Evolutionary conservation across 2,888 invertebrate species (phyloP).

Genomic region (Nephrotoma guestfalica): DNA sequence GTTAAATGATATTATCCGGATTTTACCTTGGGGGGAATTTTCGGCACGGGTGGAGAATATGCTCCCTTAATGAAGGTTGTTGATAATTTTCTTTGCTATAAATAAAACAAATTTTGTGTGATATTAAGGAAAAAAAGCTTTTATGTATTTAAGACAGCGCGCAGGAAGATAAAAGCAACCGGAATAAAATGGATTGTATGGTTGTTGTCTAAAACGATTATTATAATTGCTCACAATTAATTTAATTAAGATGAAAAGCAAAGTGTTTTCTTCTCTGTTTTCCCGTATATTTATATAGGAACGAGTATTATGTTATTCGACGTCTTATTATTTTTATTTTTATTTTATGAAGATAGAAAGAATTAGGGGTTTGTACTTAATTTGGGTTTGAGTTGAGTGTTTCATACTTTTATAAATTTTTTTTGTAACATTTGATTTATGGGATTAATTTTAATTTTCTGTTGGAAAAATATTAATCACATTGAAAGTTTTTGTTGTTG

Average conservation of each 20-base stretch:
- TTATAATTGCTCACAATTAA: slow-evolving; percentile 1
- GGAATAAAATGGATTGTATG: background rate
- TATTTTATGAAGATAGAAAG: background rate
- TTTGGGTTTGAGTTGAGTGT: background rate
- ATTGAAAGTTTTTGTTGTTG: background rate
- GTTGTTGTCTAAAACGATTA: slow-evolving; percentile 5
- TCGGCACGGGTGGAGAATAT: background rate
- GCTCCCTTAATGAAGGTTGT: background rate
- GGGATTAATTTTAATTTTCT: background rate
- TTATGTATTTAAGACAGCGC: background rate
- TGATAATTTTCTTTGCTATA: background rate
- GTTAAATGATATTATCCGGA: background rate
- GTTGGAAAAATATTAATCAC: background rate
- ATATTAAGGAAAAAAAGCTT: slow-evolving; percentile 2
- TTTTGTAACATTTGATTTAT: background rate
- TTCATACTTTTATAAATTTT: background rate
- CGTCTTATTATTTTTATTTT: background rate
- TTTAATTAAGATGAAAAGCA: slow-evolving; percentile 4
- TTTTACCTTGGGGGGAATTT: background rate
- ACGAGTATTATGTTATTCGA: background rate
- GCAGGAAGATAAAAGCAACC: background rate
- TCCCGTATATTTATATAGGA: no score
- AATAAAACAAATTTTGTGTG: background rate
- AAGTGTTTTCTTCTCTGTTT: background rate
- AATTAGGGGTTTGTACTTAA: background rate